Evolutionary conservation across 2,888 invertebrate genomes (phyloP).

Genomic region (Aleiodes alternator): DNA sequence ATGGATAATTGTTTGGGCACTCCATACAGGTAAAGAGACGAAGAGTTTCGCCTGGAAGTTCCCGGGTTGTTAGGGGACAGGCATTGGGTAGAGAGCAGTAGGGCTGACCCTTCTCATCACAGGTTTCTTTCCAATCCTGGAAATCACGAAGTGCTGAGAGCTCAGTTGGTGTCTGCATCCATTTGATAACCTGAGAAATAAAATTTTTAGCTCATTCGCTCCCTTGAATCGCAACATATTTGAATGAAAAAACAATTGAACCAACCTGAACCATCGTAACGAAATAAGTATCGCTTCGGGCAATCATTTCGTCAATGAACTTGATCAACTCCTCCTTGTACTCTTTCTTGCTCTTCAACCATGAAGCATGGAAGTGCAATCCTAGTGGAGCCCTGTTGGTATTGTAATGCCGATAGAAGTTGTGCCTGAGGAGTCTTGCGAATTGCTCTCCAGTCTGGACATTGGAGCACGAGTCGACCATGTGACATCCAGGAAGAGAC

Average conservation of each 20-base stretch:
- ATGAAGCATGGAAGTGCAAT: conserved; percentile 95
- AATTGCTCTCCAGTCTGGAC: conserved; percentile 94
- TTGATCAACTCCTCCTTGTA: conserved; percentile 93
- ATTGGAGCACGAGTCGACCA: conserved; percentile 96
- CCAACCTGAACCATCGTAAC: conserved; percentile 87
- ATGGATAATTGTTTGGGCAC: conserved; percentile 96
- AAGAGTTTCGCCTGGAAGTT: conserved; percentile 93
- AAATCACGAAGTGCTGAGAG: conserved; percentile 90
- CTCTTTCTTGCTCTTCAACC: conserved; percentile 95
- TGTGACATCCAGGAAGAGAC: conserved; percentile 94
- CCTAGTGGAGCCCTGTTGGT: conserved; percentile 95
- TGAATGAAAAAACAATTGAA: not conserved
- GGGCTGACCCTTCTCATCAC: conserved; percentile 95
- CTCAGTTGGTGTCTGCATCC: conserved; percentile 97
- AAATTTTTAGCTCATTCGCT: not conserved
- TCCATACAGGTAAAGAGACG: conserved; percentile 97
- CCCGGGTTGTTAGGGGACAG: conserved; percentile 91
- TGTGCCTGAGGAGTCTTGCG: conserved; percentile 91
- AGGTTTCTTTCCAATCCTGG: conserved; percentile 96
- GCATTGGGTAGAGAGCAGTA: conserved; percentile 95
- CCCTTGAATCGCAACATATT: not conserved
- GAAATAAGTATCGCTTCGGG: conserved; percentile 93
- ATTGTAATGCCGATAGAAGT: conserved; percentile 95
- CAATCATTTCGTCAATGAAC: conserved; percentile 95
- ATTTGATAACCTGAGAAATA: conserved; percentile 87